A percentile compares a stretch with the other conserved stretches of the same genome.
Conservation (phyloP, 2,888 invertebrate genomes). For the Drosophila diplacantha region DNA sequence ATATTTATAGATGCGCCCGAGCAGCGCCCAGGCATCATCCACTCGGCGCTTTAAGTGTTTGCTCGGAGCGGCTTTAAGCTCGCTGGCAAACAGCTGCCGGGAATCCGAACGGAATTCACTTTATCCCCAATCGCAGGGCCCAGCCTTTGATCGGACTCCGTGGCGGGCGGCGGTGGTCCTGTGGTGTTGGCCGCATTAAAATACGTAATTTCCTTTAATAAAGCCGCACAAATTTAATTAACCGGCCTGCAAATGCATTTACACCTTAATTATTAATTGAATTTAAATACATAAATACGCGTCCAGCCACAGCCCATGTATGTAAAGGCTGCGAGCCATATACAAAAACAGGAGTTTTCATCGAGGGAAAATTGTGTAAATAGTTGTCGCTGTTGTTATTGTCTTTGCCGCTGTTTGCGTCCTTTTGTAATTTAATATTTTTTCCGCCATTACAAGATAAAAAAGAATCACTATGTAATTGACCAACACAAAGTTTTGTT, state of each 20-base stretch:
- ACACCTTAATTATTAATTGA: constrained; percentile 75
- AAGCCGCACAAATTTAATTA: constrained; percentile 74
- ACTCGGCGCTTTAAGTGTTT: constrained; percentile 38
- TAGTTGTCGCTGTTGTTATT: constrained; percentile 26
- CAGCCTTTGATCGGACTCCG: constrained; percentile 17
- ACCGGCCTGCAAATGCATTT: constrained; percentile 74
- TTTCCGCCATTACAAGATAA: constrained; percentile 24
- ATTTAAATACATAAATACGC: constrained; percentile 62
- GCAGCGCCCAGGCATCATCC: constrained; percentile 21
- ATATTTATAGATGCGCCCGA: constrained; percentile 62
- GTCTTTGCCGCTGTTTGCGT: constrained; percentile 33
- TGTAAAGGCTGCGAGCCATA: constrained; percentile 9
- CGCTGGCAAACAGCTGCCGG: constrained; percentile 30
- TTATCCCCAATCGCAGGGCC: constrained; percentile 18
- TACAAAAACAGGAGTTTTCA: constrained; percentile 17
- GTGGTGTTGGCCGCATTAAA: constrained; percentile 55
- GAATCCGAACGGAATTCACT: constrained; percentile 34
- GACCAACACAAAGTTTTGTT: constrained; percentile 27
- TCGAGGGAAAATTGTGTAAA: constrained; percentile 23
- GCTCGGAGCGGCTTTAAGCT: constrained; percentile 27
- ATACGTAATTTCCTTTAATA: constrained; percentile 71
- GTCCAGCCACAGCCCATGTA: constrained; percentile 5
- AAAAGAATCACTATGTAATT: constrained; percentile 17
- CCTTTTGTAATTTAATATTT: constrained; percentile 36
- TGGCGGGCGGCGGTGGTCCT: constrained; percentile 39